Conservation (phyloP, 2,797 vertebrate species). For the Pteronotus mesoamericanus region DNA sequence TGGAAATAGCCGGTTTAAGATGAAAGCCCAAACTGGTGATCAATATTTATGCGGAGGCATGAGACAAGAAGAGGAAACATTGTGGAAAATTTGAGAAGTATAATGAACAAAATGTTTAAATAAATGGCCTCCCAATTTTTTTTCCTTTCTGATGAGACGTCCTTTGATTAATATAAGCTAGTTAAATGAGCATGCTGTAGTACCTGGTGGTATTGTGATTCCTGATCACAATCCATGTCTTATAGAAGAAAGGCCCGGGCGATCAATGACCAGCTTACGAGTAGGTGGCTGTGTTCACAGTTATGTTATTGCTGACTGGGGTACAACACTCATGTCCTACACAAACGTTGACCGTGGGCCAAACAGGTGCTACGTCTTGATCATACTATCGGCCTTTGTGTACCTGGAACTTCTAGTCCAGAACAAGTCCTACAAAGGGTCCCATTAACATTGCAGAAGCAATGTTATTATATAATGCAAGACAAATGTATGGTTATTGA, state of each 20-base stretch:
- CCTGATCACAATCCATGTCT: not conserved
- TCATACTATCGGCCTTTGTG: not conserved
- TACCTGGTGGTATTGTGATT: not conserved
- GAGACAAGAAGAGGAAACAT: not conserved
- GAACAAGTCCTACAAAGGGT: not conserved
- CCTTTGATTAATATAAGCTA: not conserved
- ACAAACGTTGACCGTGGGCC: not conserved
- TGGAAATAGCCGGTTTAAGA: not conserved
- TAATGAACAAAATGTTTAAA: not conserved
- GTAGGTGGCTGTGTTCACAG: not conserved
- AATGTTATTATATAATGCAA: not conserved
- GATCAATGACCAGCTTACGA: not conserved
- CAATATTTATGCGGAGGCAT: not conserved
- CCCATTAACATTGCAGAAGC: not conserved
- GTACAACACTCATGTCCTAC: not conserved
- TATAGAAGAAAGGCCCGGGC: too few species aligned
- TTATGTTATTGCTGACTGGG: too few species aligned
- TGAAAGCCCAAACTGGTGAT: not conserved
- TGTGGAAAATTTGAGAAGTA: not conserved
- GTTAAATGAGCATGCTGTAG: not conserved
- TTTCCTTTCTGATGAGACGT: not conserved
- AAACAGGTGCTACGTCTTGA: not conserved
- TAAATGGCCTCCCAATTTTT: not conserved
- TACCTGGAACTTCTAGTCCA: not conserved
- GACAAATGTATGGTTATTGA: not conserved